Evolutionary conservation across 2,113 vertebrate genomes (phyloP).

Genomic region (Oceanodroma tethys): DNA sequence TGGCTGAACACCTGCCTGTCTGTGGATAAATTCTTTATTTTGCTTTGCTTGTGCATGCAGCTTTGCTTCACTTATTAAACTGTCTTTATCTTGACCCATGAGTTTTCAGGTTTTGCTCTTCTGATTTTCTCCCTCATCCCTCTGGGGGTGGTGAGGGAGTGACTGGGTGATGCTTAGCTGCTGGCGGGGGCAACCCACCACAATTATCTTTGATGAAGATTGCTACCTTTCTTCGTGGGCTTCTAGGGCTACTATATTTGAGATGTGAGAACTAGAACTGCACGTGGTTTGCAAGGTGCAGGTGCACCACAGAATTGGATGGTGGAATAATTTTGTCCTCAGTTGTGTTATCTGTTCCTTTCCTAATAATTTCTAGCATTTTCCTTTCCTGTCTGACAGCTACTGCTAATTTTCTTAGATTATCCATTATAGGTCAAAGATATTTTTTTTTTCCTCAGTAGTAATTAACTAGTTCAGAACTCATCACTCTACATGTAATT

Average conservation of each 20-base stretch:
- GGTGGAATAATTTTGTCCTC: not conserved
- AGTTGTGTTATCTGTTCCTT: not conserved
- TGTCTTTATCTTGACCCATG: not conserved
- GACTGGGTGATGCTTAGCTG: not conserved
- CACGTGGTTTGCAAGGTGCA: not conserved
- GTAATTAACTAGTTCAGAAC: not conserved
- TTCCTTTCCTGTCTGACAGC: not conserved
- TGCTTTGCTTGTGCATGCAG: not conserved
- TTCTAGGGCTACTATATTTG: not conserved
- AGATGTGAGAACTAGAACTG: not conserved
- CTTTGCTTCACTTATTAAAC: not conserved
- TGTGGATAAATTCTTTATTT: not conserved
- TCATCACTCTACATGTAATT: not conserved
- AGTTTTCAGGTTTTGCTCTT: not conserved
- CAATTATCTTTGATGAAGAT: not conserved
- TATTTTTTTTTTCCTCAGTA: not conserved
- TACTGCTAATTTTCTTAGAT: not conserved
- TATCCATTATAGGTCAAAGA: not conserved
- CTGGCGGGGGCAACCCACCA: not conserved
- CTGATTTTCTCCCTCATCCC: not conserved
- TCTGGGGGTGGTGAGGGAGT: fast-evolving
- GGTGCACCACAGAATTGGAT: not conserved
- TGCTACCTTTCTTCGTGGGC: not conserved
- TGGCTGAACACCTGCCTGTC: not conserved
- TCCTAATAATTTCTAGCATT: not conserved